A percentile compares a stretch with the other conserved stretches of the same genome.
phyloP scores from a whole-genome alignment of 2,797 vertebrate species.

The Gadopsis marmoratus region DNA sequence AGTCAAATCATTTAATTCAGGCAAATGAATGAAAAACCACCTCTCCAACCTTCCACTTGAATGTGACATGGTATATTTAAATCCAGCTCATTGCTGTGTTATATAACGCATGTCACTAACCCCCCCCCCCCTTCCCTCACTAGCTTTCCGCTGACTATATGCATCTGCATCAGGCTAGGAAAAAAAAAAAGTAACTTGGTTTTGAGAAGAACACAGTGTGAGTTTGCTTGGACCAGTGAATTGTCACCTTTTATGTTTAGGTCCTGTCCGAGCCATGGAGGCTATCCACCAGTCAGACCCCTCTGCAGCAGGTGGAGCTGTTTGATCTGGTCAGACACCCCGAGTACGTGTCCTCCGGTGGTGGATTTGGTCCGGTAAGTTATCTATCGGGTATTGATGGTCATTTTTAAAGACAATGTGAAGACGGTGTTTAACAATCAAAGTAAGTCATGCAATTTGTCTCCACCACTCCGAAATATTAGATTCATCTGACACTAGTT shows the following conservation, averaged over 20 bases:
- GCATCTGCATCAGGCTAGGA: not conserved
- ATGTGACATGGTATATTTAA: not conserved
- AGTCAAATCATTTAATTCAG: not conserved
- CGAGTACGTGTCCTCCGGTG: constrained; percentile 90
- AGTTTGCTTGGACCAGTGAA: not conserved
- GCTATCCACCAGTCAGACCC: constrained; percentile 97
- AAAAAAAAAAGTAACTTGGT: not conserved
- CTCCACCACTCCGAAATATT: not conserved
- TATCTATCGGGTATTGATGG: not conserved
- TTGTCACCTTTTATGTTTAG: constrained; percentile 72
- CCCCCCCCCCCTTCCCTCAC: not conserved
- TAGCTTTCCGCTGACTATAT: not conserved
- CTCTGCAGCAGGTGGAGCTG: constrained; percentile 90
- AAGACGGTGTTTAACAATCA: too few species aligned
- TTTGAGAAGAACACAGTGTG: not conserved
- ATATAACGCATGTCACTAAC: constrained; percentile 6
- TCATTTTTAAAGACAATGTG: not conserved
- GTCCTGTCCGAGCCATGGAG: constrained; percentile 97
- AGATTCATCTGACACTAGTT: not conserved
- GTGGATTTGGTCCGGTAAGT: constrained; percentile 97
- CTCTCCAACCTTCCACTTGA: not conserved
- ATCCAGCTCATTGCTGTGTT: constrained; percentile 4
- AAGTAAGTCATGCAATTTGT: not conserved
- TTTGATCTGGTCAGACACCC: constrained; percentile 91
- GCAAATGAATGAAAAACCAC: not conserved